phyloP scores from a whole-genome alignment of 2,888 invertebrate genomes.

The Nephrotoma guestfalica region DNA sequence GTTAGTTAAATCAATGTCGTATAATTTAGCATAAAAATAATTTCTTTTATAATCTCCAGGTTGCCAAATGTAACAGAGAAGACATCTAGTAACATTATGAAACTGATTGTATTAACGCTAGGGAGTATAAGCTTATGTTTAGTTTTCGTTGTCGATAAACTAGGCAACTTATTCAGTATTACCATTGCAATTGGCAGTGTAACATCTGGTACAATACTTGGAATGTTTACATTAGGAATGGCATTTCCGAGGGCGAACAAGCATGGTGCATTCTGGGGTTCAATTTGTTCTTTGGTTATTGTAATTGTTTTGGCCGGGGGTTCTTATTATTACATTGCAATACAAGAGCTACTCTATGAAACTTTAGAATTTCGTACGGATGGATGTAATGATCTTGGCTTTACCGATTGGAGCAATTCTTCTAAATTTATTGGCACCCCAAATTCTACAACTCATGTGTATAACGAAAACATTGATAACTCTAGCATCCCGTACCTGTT shows the following conservation, averaged over 20 bases:
- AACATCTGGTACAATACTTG: slow-evolving; percentile 51
- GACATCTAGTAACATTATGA: slow-evolving; percentile 18
- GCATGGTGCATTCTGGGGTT: slow-evolving; percentile 42
- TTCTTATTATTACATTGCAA: slow-evolving; percentile 32
- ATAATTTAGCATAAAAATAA: not conserved
- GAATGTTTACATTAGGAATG: slow-evolving; percentile 52
- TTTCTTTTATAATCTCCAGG: not conserved
- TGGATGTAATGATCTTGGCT: slow-evolving; percentile 11
- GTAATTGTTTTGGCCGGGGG: slow-evolving; percentile 38
- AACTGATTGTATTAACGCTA: slow-evolving; percentile 32
- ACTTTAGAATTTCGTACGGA: slow-evolving; percentile 13
- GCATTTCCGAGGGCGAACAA: slow-evolving; percentile 48
- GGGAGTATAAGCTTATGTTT: slow-evolving; percentile 37
- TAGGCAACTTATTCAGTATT: slow-evolving; percentile 53
- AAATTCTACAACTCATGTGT: slow-evolving; percentile 1
- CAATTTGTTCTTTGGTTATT: slow-evolving; percentile 34
- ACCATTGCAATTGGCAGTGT: slow-evolving; percentile 45
- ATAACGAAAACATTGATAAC: not conserved
- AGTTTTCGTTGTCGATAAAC: slow-evolving; percentile 43
- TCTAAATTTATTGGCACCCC: not conserved
- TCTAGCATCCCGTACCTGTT: slow-evolving; percentile 23
- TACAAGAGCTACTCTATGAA: slow-evolving; percentile 19
- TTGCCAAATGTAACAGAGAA: slow-evolving; percentile 26
- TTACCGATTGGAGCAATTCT: not conserved
- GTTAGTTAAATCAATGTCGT: not conserved